These are phyloP conservation scores for Saccostrea cuccullata DNA, from an alignment of 1,140 invertebrate genomes.

Conservation along the genomic window DNA sequence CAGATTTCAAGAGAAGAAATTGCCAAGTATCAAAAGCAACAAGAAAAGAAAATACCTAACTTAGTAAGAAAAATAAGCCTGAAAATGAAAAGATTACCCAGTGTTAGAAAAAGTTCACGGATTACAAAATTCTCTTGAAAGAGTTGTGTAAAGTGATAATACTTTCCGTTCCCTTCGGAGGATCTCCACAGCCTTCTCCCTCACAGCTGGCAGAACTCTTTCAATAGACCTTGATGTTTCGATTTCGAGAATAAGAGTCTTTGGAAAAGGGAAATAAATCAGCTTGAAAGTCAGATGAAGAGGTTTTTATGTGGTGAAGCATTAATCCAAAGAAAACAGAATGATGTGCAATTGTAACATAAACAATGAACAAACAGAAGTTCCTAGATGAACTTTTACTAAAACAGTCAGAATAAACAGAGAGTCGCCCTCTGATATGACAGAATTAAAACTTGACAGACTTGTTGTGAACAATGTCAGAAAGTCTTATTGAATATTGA, in stretches of 20 bases:
- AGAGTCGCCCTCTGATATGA: too few species aligned
- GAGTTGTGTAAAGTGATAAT: background rate
- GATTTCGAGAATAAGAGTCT: constrained; percentile 12
- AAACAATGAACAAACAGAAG: too few species aligned
- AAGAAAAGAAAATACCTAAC: constrained; percentile 9
- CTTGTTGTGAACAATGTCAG: too few species aligned
- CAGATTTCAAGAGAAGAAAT: background rate
- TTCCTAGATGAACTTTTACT: too few species aligned
- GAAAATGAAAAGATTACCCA: background rate
- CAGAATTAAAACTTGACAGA: too few species aligned
- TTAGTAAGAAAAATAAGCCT: background rate
- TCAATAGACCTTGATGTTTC: background rate
- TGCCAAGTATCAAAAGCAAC: background rate
- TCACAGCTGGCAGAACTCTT: background rate
- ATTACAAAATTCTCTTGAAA: background rate
- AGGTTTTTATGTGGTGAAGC: too few species aligned
- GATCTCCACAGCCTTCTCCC: background rate
- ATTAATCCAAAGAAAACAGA: too few species aligned
- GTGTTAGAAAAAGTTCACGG: background rate
- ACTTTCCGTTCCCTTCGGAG: background rate
- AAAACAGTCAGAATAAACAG: too few species aligned
- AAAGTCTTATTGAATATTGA: too few species aligned
- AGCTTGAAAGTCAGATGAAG: too few species aligned
- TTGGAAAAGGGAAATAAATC: background rate
- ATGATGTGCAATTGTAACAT: too few species aligned